Percentiles rank a stretch among this genome's conserved stretches.
Conservation (phyloP, 30 jellyfish, hydroid and myxozoan genomes). For the Cassiopea xamachana region DNA sequence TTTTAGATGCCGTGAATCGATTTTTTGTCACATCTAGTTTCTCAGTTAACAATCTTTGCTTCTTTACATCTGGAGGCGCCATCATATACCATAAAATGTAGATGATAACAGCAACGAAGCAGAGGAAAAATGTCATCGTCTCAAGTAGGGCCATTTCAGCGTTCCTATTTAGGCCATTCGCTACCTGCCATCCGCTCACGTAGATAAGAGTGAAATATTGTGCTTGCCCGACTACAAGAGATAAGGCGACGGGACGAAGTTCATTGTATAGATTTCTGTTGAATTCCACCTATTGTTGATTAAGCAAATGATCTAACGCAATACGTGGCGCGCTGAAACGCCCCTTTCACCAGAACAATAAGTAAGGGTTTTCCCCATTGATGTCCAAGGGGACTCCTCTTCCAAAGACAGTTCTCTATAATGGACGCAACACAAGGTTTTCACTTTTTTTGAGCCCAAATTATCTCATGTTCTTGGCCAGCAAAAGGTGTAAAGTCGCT, state of each 20-base stretch:
- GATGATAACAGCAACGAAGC: constrained; percentile 52
- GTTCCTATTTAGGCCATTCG: background rate
- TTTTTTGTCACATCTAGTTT: constrained; percentile 74
- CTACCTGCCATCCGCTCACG: background rate
- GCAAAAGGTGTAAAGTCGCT: too few species aligned
- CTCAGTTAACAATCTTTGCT: constrained; percentile 46
- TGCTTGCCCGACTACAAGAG: background rate
- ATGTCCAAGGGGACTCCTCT: background rate
- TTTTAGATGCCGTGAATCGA: constrained; percentile 78
- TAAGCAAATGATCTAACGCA: background rate
- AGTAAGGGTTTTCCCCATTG: background rate
- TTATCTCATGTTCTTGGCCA: too few species aligned
- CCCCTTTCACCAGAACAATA: background rate
- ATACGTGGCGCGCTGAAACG: background rate
- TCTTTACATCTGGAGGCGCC: constrained; percentile 66
- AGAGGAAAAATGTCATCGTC: background rate
- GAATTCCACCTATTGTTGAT: background rate
- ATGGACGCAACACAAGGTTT: too few species aligned
- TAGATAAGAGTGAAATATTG: background rate
- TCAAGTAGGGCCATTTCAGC: constrained; percentile 21
- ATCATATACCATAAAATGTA: constrained; percentile 45
- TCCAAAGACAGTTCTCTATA: background rate
- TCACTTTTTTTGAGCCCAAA: too few species aligned
- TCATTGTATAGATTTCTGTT: constrained; percentile 2
- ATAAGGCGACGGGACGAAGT: constrained; percentile 22